Evolutionary conservation across 2,113 vertebrate species (phyloP).

Genomic region (Vanacampus margaritifer): DNA sequence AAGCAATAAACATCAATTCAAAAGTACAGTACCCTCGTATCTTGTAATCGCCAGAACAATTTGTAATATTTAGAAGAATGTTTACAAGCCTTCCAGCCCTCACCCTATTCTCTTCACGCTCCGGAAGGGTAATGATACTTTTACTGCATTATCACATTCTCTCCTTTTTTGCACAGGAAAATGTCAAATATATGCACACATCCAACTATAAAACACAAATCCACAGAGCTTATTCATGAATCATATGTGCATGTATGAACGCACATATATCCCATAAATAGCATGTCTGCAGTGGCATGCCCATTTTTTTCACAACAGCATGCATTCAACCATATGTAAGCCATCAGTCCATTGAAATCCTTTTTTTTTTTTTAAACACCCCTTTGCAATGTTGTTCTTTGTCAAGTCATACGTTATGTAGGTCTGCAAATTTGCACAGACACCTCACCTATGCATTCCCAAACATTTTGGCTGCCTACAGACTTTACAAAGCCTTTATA

Average conservation of each 20-base stretch:
- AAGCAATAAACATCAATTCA: not conserved
- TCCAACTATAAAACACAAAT: not conserved
- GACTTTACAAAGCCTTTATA: slow-evolving; percentile 31
- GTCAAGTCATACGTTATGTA: slow-evolving; percentile 17
- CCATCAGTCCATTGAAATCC: not conserved
- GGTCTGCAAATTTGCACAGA: slow-evolving; percentile 25
- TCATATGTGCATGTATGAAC: not conserved
- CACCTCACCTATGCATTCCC: slow-evolving; percentile 11
- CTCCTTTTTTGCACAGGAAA: slow-evolving; percentile 48
- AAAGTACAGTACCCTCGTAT: not conserved
- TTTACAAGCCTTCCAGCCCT: slow-evolving; percentile 27
- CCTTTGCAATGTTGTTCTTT: slow-evolving; percentile 16
- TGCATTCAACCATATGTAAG: not conserved
- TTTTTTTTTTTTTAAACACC: not conserved
- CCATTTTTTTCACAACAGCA: not conserved
- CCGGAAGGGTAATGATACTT: slow-evolving; percentile 35
- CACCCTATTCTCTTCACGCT: slow-evolving; percentile 20
- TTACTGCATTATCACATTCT: slow-evolving; percentile 47
- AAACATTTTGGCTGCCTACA: slow-evolving; percentile 42
- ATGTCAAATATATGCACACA: slow-evolving; percentile 27
- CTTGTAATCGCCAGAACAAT: not conserved
- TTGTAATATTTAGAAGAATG: slow-evolving; percentile 42
- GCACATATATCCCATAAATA: slow-evolving; percentile 1
- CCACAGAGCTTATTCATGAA: slow-evolving; percentile 5
- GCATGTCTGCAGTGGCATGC: not conserved